Conservation (phyloP, 2,888 invertebrate genomes). For the Cataglyphis altisquamis region DNA sequence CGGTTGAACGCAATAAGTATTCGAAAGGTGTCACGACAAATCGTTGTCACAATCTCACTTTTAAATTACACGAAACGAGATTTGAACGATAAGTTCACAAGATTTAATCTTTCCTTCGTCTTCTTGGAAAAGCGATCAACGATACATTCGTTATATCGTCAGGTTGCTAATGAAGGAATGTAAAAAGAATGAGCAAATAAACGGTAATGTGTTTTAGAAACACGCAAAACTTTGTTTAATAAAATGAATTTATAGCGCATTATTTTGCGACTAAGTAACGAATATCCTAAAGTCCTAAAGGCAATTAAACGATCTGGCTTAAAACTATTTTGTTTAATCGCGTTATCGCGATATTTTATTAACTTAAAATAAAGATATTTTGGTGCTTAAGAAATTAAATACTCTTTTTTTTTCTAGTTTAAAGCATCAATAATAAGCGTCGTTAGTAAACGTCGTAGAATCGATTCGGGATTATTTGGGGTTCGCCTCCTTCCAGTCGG, state of each 20-base stretch:
- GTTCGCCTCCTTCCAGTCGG: conserved; percentile 6
- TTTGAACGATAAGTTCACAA: conserved; percentile 20
- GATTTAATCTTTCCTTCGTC: background rate
- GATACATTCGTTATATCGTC: background rate
- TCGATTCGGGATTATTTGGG: background rate
- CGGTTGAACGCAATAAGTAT: conserved; percentile 18
- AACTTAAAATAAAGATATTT: background rate
- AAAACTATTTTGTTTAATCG: background rate
- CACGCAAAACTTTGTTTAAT: background rate
- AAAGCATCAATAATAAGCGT: background rate
- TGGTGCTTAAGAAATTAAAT: background rate
- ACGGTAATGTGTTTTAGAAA: background rate
- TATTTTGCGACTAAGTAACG: background rate
- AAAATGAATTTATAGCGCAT: background rate
- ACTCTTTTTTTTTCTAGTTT: background rate
- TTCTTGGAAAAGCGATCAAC: conserved; percentile 16
- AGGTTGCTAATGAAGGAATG: background rate
- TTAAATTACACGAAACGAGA: conserved; percentile 29
- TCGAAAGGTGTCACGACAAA: conserved; percentile 8
- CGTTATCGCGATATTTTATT: background rate
- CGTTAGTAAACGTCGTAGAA: background rate
- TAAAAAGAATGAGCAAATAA: background rate
- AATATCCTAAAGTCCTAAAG: background rate
- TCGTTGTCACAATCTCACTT: conserved; percentile 6
- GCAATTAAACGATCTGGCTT: background rate